phyloP scores from a whole-genome alignment of 1,140 invertebrate species.

The Thaumetopoea pityocampa region DNA sequence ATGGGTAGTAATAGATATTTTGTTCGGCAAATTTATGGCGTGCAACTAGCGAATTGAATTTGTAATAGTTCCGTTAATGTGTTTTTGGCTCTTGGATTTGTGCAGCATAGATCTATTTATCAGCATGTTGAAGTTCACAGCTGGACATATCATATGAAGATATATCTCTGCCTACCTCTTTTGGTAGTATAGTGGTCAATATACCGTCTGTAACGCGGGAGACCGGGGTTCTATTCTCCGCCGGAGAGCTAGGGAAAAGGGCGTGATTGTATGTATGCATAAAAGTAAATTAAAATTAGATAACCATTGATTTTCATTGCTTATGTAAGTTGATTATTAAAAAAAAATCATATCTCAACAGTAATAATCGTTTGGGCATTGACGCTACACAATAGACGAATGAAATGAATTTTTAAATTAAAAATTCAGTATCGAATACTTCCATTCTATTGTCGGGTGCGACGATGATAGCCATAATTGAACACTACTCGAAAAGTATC shows the following conservation, averaged over 20 bases:
- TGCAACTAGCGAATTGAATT: conserved; percentile 4
- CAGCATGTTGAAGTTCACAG: no score
- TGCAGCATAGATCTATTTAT: no score
- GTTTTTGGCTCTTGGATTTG: background rate
- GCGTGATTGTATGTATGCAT: no score
- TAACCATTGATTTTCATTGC: conserved; percentile 1
- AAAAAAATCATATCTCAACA: conserved; percentile 6
- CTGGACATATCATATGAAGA: no score
- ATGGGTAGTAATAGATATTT: conserved; percentile 37
- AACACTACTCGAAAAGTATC: conserved; percentile 15
- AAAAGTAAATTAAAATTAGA: no score
- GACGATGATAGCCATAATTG: conserved; percentile 12
- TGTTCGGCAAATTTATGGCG: conserved; percentile 40
- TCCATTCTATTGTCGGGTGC: conserved; percentile 7
- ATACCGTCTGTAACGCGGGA: no score
- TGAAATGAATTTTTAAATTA: conserved; percentile 26
- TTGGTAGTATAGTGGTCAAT: no score
- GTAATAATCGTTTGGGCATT: conserved; percentile 5
- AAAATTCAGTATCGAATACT: conserved; percentile 7
- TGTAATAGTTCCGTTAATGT: conserved; percentile 9
- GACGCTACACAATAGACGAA: conserved; percentile 11
- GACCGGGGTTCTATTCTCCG: no score
- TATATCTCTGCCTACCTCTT: no score
- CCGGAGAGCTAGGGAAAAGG: no score
- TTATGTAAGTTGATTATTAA: conserved; percentile 6